These are phyloP conservation scores for Oreochromis tanganicae DNA, from an alignment of 2,113 vertebrate genomes.

Conservation along the genomic window DNA sequence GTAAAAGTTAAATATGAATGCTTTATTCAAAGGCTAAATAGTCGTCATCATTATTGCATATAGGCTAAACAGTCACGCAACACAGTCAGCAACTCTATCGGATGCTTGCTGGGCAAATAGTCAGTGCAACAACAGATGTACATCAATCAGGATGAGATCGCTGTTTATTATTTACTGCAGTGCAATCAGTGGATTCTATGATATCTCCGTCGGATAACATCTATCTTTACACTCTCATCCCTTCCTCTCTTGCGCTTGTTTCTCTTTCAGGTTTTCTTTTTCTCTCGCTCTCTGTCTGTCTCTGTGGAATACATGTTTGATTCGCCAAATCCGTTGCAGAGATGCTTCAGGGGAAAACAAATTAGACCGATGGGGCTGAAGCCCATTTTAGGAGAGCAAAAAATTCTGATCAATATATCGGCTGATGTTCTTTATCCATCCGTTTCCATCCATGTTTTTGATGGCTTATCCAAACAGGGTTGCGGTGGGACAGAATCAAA, in stretches of 20 bases:
- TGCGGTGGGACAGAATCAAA: not conserved
- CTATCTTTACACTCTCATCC: not conserved
- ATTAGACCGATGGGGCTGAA: not conserved
- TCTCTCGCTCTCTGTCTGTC: not conserved
- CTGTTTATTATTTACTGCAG: not conserved
- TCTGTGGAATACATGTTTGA: not conserved
- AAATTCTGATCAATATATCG: not conserved
- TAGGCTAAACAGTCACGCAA: not conserved
- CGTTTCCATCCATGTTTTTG: not conserved
- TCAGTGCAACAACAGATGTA: not conserved
- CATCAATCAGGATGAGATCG: not conserved
- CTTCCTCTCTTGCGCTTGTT: not conserved
- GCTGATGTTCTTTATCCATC: not conserved
- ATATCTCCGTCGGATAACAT: not conserved
- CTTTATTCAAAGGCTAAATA: not conserved
- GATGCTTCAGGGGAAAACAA: not conserved
- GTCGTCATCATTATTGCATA: not conserved
- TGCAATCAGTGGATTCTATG: not conserved
- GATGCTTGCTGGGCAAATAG: not conserved
- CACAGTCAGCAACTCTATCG: not conserved
- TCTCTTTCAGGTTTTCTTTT: not conserved
- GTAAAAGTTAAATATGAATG: not conserved
- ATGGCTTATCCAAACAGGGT: not conserved
- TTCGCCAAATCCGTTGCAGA: not conserved
- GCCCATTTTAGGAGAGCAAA: not conserved